Evolutionary conservation across 2,113 vertebrate species (phyloP).

Genomic region (Corythaixoides concolor): DNA sequence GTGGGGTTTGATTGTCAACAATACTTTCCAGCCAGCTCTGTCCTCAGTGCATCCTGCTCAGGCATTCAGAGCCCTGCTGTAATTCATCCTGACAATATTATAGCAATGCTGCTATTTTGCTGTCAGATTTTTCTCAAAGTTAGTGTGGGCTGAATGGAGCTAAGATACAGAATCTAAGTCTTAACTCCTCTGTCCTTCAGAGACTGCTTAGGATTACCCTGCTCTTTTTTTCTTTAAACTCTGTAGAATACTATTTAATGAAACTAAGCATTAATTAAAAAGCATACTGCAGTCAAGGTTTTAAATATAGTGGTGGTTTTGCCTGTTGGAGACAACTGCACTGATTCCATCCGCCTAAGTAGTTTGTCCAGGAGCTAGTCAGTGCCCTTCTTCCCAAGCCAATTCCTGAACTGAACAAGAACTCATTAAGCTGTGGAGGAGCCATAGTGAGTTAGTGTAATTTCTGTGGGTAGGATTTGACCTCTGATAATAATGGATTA

Average conservation of each 20-base stretch:
- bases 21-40: background rate
- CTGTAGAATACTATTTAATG: background rate
- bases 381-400: background rate
- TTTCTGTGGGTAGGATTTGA: constrained; percentile 27
- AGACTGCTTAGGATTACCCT: background rate
- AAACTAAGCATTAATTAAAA: background rate
- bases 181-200: background rate
- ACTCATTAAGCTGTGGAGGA: background rate
- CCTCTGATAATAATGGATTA: background rate
- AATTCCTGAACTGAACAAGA: background rate
- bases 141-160: background rate
- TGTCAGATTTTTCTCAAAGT: background rate
- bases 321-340: background rate
- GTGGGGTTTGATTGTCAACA: background rate
- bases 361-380: background rate
- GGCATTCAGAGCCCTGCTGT: background rate
- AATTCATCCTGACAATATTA: background rate
- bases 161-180: background rate
- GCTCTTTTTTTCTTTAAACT: background rate
- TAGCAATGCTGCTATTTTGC: background rate
- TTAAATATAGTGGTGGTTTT: background rate
- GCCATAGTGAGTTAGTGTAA: background rate
- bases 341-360: background rate
- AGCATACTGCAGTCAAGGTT: background rate
- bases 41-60: background rate